phyloP scores from a whole-genome alignment of 2,888 invertebrate genomes.

The Exocentrus adspersus region DNA sequence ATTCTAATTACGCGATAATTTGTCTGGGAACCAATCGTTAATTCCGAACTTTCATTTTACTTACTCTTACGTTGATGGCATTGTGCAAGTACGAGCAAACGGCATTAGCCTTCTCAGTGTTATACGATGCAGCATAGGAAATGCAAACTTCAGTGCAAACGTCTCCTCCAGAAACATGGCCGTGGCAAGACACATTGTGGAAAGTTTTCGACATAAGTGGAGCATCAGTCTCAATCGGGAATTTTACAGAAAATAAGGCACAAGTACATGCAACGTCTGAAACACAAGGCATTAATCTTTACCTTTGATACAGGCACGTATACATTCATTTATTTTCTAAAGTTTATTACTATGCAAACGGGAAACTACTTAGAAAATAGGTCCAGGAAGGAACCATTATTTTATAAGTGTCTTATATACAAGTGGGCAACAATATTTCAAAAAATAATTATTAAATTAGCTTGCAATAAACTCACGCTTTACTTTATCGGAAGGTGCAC shows the following conservation, averaged over 20 bases:
- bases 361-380: no score
- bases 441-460: no score
- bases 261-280: constrained; percentile 36
- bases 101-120: constrained; percentile 23
- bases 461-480: no score
- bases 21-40: no score
- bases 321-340: not conserved
- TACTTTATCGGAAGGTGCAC: no score
- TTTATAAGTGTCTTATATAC: no score
- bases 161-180: constrained; percentile 30
- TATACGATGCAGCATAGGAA: constrained; percentile 11
- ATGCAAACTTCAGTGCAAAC: constrained; percentile 32
- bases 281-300: constrained; percentile 13
- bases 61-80: constrained; percentile 26
- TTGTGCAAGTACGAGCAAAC: constrained; percentile 22
- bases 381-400: no score
- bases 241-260: constrained; percentile 24
- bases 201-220: constrained; percentile 28
- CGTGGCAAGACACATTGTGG: constrained; percentile 32
- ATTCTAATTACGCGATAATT: not conserved
- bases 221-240: constrained; percentile 16
- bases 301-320: not conserved
- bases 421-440: no score
- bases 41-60: constrained; percentile 1
- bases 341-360: no score